Base-by-base conservation (phyloP, 2,797 vertebrate species). In the Bovichtus diacanthus region DNA sequence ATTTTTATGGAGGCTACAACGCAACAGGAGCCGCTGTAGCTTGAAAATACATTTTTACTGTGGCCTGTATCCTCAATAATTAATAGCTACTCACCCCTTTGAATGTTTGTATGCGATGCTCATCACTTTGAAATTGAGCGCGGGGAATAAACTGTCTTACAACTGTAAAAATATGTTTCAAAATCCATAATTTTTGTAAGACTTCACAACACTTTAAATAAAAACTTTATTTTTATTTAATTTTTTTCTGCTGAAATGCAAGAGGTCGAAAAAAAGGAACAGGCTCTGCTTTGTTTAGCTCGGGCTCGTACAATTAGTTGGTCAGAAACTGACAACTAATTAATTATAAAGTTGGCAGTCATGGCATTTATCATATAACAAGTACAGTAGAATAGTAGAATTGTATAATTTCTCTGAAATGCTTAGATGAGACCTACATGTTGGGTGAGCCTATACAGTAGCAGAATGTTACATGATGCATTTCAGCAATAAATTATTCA, bases 1-100 rank as follows among this genome's bases (percentile, higher is more conserved):
- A 50, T 38, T 34, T 49, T 47, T n/a, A 18, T 9, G 19, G 29
- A 60, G 9, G 8, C 58, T 53, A n/a, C n/a, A 21, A 15, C 55
- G 15, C 11, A 46, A 58, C 27, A 58, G 19, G 21, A 62, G 4
- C 47, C 5, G 2, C 55, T 15, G 36, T 23, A 15, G 25, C 13
- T 49, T 39, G n/a, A n/a, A n/a, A n/a, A n/a, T n/a, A 23, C 39
- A 66, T 46, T 51, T 70, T 65, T 11, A 41, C 47, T 70, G 25
- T 55, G 59, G 4, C 1, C 1, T 55, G 6, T 29, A 43, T 34
- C 27, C 51, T 66, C 9, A 78, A 13, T 70, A 36, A 18, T 29
- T 47, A 19, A 80, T 47, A 41, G 1, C n/a, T 1, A 2, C 39
- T 55, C 43, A 23, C 1, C 61, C 5, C n/a, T 6, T 70, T 27